These are phyloP conservation scores for Dufourea novaeangliae DNA, from an alignment of 1,140 invertebrate genomes.

Conservation along the genomic window DNA sequence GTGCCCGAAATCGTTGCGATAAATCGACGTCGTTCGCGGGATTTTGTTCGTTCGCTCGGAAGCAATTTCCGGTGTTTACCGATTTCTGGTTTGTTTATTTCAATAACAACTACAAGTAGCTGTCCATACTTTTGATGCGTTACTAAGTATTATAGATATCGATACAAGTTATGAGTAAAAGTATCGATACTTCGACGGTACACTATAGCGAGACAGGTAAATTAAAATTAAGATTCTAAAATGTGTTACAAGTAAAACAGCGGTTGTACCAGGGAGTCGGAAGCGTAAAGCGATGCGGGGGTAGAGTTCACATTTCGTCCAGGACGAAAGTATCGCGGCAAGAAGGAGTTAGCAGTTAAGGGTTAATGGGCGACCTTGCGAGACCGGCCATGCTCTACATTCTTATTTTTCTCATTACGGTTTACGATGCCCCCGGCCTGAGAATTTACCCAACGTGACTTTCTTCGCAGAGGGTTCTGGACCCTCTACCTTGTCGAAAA, in stretches of 20 bases:
- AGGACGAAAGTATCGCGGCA: neutral
- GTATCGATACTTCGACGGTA: neutral
- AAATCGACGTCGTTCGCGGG: neutral
- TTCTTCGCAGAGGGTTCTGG: neutral
- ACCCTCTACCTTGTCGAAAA: neutral
- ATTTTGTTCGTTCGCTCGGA: neutral
- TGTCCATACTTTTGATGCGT: no score
- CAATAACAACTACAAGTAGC: no score
- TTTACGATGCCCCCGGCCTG: neutral
- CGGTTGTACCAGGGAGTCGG: neutral
- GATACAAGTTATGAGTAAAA: no score
- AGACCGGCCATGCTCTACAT: neutral
- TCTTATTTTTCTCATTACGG: slow-evolving; percentile 1
- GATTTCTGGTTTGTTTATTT: no score
- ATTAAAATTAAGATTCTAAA: neutral
- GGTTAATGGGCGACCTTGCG: neutral
- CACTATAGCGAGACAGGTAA: neutral
- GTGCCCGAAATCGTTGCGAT: neutral
- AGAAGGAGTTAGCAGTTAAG: slow-evolving; percentile 6
- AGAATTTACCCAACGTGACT: slow-evolving; percentile 5
- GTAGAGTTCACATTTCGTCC: neutral
- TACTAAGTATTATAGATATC: no score
- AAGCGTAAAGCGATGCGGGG: neutral
- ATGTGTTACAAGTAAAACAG: neutral
- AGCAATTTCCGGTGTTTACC: neutral